Evolutionary conservation across 1,140 invertebrate genomes (phyloP), one percentile per base, ranked within the genome.

Genomic region (Metopolophium dirhodum): DNA sequence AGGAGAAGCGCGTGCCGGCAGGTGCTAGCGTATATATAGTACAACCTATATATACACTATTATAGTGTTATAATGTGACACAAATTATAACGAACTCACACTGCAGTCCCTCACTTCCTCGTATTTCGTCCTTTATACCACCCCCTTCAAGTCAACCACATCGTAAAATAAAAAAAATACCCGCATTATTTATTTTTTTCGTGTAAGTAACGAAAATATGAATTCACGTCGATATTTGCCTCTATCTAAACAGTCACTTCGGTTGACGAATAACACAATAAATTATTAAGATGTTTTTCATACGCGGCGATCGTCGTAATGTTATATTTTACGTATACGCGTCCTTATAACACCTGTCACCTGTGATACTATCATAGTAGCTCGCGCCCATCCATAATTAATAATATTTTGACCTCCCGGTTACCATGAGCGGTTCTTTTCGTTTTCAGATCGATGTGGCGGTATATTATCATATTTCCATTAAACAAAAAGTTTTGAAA

Each of bases 1-100:
- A 83, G 26, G 61, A 77, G 41, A 47, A 82, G 41, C 90, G 90
- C 49, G 45, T 83, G 90, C 90, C 90, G n/a, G 68, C 90, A 49
- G 90, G 90, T 91, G 68, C 49, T 1, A 35, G 87, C 30, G 45
- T n/a, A 37, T 86, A 30, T 86, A 47, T 18, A 30, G 22, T 41
- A 85, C 22, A 11, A 41, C 41, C 1, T n/a, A 14, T n/a, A 68
- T 30, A n/a, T n/a, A 11, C 11, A 68, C 61, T 68, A 68, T 54
- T 22, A 49, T 61, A 61, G 11, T 30, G 14, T 30, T 11, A 61
- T 57, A 61, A 9, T 61, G 8, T 61, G 23, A 26, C 57, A 61
- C 30, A 61, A 61, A 61, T 61, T 61, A 61, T 57, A 57, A 57
- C 30, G 57, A n/a, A n/a, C 30, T 68, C 11, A 30, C 11, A 68